A percentile compares a stretch with the other conserved stretches of the same genome.
Evolutionary conservation across 2,888 invertebrate species (phyloP).

Genomic region (Micropterix aruncella): DNA sequence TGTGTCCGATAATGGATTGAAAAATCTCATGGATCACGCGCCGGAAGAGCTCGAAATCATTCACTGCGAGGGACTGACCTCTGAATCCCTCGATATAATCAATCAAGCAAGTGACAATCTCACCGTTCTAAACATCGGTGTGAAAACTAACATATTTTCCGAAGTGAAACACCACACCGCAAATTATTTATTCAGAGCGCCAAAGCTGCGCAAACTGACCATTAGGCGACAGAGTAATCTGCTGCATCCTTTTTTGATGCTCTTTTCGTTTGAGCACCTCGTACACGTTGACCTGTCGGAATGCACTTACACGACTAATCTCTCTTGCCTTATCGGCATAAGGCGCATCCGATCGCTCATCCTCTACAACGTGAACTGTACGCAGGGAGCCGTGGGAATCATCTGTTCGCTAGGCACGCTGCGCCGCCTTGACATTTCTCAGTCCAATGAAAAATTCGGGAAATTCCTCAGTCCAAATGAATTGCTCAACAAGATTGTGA

Average conservation of each 20-base stretch:
- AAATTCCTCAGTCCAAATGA: conserved; percentile 63
- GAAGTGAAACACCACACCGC: conserved; percentile 32
- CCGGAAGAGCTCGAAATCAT: conserved; percentile 60
- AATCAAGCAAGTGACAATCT: conserved; percentile 56
- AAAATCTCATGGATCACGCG: conserved; percentile 57
- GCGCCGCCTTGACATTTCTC: conserved; percentile 75
- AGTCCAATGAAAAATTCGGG: conserved; percentile 54
- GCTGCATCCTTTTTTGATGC: conserved; percentile 35
- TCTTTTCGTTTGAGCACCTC: conserved; percentile 44
- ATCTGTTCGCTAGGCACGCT: conserved; percentile 41
- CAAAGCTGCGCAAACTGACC: conserved; percentile 42
- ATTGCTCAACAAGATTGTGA: conserved; percentile 55
- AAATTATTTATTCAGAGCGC: conserved; percentile 35
- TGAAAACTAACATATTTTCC: conserved; percentile 46
- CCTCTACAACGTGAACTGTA: conserved; percentile 64
- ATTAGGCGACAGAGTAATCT: conserved; percentile 37
- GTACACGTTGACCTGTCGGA: conserved; percentile 60
- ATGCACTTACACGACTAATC: conserved; percentile 45
- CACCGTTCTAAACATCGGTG: conserved; percentile 55
- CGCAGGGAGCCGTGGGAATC: conserved; percentile 45
- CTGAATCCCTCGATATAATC: conserved; percentile 47
- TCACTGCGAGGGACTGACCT: conserved; percentile 55
- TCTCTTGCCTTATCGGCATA: conserved; percentile 52
- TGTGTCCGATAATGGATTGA: conserved; percentile 57
- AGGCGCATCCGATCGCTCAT: conserved; percentile 58